Evolutionary conservation across 2,888 invertebrate species (phyloP).

Genomic region (Synanthedon tipuliformis): DNA sequence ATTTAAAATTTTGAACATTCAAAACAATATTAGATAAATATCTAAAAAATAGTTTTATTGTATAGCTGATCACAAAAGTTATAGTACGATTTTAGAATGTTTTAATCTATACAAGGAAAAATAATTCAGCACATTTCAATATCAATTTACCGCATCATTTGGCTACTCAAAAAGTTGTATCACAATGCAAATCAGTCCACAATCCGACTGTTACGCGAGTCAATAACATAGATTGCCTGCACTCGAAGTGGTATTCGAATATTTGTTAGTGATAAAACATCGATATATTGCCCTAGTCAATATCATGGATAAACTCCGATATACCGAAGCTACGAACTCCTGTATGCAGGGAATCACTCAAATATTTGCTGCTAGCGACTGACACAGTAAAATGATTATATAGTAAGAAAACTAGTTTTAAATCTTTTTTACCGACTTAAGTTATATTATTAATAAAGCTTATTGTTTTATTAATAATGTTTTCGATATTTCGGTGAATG

Average conservation of each 20-base stretch:
- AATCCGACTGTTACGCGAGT: conserved; percentile 3
- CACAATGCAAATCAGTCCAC: background rate
- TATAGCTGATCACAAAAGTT: too few species aligned
- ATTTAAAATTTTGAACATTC: too few species aligned
- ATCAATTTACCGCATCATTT: background rate
- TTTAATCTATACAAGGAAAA: too few species aligned
- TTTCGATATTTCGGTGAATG: too few species aligned
- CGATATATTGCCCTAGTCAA: conserved; percentile 5
- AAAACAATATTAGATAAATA: too few species aligned
- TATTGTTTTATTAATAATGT: too few species aligned
- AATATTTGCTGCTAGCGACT: conserved; percentile 36
- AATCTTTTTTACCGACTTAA: too few species aligned
- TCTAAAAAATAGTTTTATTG: too few species aligned
- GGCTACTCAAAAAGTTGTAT: background rate
- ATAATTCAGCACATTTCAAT: background rate
- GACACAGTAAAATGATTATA: background rate
- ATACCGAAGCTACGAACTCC: conserved; percentile 8
- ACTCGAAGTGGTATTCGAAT: conserved; percentile 5
- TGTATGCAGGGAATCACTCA: conserved; percentile 37
- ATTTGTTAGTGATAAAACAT: conserved; percentile 7
- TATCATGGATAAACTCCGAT: background rate
- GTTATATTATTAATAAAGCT: too few species aligned
- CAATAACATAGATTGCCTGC: conserved; percentile 10
- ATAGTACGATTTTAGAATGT: too few species aligned
- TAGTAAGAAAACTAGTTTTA: too few species aligned